These are phyloP conservation scores for Brachyptera putata DNA, from an alignment of 2,888 invertebrate species.

Conservation along the genomic window DNA sequence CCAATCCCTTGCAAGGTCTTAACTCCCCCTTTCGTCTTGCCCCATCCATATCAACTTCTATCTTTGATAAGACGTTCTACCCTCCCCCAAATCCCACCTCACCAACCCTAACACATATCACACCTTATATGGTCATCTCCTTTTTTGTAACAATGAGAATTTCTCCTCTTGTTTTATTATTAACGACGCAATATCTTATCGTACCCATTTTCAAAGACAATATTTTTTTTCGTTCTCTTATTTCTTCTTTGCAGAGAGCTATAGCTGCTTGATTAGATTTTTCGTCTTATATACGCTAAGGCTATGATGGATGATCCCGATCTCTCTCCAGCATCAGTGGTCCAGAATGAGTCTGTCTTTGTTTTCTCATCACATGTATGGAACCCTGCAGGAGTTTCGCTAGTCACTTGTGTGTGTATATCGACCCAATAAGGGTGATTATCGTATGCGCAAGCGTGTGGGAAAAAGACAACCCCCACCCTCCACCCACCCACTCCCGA, in stretches of 20 bases:
- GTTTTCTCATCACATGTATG: not conserved
- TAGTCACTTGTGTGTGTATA: slow-evolving; percentile 1
- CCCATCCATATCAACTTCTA: slow-evolving; percentile 24
- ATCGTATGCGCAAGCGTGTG: no score
- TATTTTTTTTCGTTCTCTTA: no score
- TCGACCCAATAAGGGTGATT: no score
- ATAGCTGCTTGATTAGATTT: slow-evolving; percentile 14
- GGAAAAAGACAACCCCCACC: not conserved
- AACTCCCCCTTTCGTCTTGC: slow-evolving; percentile 16
- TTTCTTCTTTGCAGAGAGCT: not conserved
- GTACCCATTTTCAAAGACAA: no score
- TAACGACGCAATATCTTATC: no score
- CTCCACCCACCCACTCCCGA: not conserved
- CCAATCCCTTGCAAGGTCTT: slow-evolving; percentile 20
- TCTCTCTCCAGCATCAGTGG: not conserved
- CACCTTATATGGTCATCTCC: no score
- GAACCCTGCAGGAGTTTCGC: no score
- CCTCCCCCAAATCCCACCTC: not conserved
- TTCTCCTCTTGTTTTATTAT: no score
- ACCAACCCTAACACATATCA: no score
- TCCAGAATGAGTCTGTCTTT: not conserved
- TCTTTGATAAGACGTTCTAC: slow-evolving; percentile 24
- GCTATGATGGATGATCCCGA: not conserved
- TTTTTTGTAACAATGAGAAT: no score
- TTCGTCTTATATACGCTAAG: no score